Evolutionary conservation across 2,888 invertebrate species (phyloP).

Genomic region (Trachelus stipa): DNA sequence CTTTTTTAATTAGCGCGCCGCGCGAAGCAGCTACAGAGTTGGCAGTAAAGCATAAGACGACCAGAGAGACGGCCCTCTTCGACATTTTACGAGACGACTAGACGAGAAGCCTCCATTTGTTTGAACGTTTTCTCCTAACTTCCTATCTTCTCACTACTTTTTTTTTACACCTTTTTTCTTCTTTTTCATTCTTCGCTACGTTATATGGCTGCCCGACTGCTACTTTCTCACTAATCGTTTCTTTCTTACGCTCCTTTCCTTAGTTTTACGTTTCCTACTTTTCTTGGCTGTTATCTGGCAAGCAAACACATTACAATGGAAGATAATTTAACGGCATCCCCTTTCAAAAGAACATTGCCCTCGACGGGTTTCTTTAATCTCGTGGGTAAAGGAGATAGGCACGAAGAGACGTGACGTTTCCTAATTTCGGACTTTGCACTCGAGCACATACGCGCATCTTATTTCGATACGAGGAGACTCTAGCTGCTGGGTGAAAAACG

Average conservation of each 20-base stretch:
- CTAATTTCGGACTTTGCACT: background rate
- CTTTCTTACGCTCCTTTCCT: background rate
- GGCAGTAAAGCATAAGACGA: slow-evolving; percentile 1
- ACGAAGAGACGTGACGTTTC: background rate
- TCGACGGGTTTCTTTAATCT: background rate
- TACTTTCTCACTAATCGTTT: background rate
- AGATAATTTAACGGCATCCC: background rate
- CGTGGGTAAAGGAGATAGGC: background rate
- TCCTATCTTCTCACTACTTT: background rate
- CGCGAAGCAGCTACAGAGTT: background rate
- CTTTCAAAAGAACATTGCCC: background rate
- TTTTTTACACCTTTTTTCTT: background rate
- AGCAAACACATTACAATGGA: background rate
- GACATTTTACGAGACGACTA: background rate
- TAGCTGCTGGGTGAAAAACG: background rate
- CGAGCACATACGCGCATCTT: background rate
- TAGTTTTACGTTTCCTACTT: background rate
- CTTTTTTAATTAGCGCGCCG: background rate
- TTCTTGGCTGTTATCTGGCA: background rate
- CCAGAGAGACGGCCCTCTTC: background rate
- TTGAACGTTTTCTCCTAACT: background rate
- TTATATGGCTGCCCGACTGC: background rate
- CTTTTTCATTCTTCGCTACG: background rate
- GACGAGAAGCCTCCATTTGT: background rate
- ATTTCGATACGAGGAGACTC: slow-evolving; percentile 2